Evolutionary conservation across 1,140 invertebrate species (phyloP), one percentile per base, ranked within the genome.

Genomic region (Lordiphosa collinella): DNA sequence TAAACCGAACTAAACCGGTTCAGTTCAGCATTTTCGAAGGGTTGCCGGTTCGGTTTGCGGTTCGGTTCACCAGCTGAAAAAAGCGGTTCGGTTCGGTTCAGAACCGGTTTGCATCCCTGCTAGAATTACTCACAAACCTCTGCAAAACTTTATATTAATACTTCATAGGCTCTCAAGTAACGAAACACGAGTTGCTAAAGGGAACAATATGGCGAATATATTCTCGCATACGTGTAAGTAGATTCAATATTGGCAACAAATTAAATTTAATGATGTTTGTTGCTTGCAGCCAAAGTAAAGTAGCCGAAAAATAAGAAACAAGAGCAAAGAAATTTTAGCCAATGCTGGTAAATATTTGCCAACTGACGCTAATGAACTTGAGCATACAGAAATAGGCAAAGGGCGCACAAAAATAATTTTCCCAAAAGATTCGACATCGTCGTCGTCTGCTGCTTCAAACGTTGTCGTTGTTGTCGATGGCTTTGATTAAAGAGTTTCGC

Each of bases 191-290:
- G n/a, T n/a, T n/a, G n/a, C n/a, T n/a, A n/a, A n/a, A n/a, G n/a
- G n/a, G n/a, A n/a, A n/a, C n/a, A n/a, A n/a, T n/a, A n/a, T n/a
- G n/a, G n/a, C n/a, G n/a, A n/a, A n/a, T n/a, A n/a, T n/a, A n/a
- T n/a, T n/a, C n/a, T n/a, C n/a, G n/a, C n/a, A 16, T 44, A 12
- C 14, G 11, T 14, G 59, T 47, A 49, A 62, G 57, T 47, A 50
- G 44, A 31, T 58, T 80, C 76, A 60, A 80, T 75, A 80, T 80
- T 80, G 70, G 76, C 76, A 71, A 56, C 51, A 82, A 82, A 80
- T 82, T 82, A 80, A 80, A 82, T 82, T 71, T 75, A 80, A 80
- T 82, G 71, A 80, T 80, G 70, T 82, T 80, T 80, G 70, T 62
- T 54, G 37, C 68, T 65, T 69, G 62, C 54, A 66, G 52, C 61